Conservation (phyloP, 2,113 vertebrate genomes). For the Columbina picui region DNA sequence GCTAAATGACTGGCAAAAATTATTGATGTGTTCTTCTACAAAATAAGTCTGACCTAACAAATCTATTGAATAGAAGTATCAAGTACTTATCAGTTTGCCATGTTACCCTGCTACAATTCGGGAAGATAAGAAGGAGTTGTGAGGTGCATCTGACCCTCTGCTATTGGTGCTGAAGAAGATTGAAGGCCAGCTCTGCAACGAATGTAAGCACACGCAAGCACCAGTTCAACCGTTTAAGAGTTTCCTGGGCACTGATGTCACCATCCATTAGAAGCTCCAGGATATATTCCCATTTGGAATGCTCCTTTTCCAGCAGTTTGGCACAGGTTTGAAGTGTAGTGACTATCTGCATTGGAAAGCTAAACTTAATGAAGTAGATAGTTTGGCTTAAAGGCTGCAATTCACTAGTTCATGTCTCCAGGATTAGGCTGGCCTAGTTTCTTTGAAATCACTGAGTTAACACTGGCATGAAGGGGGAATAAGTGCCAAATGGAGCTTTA, state of each 20-base stretch:
- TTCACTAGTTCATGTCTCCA: neutral
- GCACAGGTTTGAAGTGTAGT: neutral
- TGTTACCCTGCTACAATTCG: neutral
- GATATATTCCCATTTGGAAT: neutral
- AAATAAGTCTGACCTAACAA: neutral
- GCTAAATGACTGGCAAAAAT: neutral
- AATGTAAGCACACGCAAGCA: accelerated
- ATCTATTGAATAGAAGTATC: neutral
- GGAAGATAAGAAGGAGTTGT: neutral
- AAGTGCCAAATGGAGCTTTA: neutral
- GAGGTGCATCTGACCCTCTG: neutral
- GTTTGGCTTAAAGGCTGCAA: neutral
- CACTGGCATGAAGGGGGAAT: neutral
- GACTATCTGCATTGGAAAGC: neutral
- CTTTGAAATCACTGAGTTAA: neutral
- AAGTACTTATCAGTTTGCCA: neutral
- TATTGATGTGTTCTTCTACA: neutral
- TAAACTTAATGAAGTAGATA: neutral
- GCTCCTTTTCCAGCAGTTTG: neutral
- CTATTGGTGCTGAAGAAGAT: neutral
- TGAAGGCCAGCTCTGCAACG: neutral
- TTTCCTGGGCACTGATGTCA: neutral
- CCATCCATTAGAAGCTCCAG: neutral
- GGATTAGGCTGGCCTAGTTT: neutral
- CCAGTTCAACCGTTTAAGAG: neutral